phyloP scores from a whole-genome alignment of 1,140 invertebrate species.

The Pararge aegeria region DNA sequence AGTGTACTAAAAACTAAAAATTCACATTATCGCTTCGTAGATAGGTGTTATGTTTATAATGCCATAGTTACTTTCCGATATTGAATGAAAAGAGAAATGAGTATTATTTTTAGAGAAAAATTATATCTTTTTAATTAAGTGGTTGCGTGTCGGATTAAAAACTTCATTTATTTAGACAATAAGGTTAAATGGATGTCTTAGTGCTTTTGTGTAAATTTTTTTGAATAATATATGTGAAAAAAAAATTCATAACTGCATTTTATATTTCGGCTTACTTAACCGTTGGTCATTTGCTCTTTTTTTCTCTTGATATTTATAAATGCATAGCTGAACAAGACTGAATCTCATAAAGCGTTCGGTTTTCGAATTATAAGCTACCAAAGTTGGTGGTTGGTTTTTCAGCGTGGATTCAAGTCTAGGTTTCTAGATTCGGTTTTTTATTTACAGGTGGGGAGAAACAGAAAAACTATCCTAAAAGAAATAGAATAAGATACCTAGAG shows the following conservation, averaged over 20 bases:
- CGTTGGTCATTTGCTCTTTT: no score
- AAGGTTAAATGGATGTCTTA: slow-evolving; percentile 80
- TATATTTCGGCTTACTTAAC: no score
- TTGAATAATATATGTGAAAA: slow-evolving; percentile 80
- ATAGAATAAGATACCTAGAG: no score
- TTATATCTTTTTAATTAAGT: slow-evolving; percentile 75
- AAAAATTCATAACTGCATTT: slow-evolving; percentile 55
- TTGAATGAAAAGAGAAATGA: slow-evolving; percentile 61
- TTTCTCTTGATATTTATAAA: no score
- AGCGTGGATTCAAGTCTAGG: no score
- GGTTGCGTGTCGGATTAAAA: slow-evolving; percentile 74
- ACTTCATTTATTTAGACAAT: slow-evolving; percentile 79
- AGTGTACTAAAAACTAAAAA: slow-evolving; percentile 43
- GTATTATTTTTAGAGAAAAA: slow-evolving; percentile 79
- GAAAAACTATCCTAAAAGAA: no score
- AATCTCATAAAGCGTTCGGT: no score
- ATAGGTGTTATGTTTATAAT: slow-evolving; percentile 69
- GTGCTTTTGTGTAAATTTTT: slow-evolving; percentile 81
- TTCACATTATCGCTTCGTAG: slow-evolving; percentile 70
- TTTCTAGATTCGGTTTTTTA: no score
- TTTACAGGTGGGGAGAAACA: no score
- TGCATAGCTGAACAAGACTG: no score
- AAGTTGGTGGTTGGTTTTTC: no score
- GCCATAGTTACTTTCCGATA: slow-evolving; percentile 69
- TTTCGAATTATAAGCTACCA: no score